Base-by-base conservation (phyloP, 2,797 vertebrate species). In the Pteropus rufus region DNA sequence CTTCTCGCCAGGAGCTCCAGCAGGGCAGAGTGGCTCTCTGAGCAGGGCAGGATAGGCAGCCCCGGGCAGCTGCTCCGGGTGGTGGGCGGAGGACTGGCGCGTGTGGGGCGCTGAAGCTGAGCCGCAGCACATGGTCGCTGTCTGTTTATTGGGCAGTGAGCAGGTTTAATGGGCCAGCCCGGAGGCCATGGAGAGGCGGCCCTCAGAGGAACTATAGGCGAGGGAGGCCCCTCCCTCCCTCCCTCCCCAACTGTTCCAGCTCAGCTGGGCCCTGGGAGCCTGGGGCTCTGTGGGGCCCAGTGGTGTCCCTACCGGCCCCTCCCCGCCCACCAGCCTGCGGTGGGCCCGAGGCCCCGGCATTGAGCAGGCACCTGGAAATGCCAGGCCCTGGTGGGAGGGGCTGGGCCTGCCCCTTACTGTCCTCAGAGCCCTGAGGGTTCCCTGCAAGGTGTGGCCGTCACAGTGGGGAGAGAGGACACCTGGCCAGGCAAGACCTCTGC, bases 81-180 rank as follows among this genome's bases (percentile, higher is more conserved):
- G 44, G 83, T 14, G 82, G 79, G 73, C 2, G 18, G 91, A 56
- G 65, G 89, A 73, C 70, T 31, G 89, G 60, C 0, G 1, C 3
- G 8, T 9, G 67, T 90, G 92, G 80, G 79, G 31, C 58, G 4
- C 52, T 2, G 91, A 88, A 46, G 62, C 84, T 77, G 95, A 95
- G 82, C 86, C 0, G 89, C 34, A 98, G 98, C 99, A 99, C 99
- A 99, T 99, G 99, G 99, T 98, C 87, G 98, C 98, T 99, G 99
- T 99, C 99, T 98, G 97, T 98, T 98, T 98, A 98, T 98, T 98
- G 99, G 97, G 96, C 96, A 93, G 95, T 11, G 72, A 98, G 98
- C 98, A 97, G 96, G 93, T 98, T 98, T 98, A 98, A 98, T 98
- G 98, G 98, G 93, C 96, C 93, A 31, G 97, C 97, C 98, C 79